phyloP scores from a whole-genome alignment of 2,113 vertebrate species.

The Lepus timidus region DNA sequence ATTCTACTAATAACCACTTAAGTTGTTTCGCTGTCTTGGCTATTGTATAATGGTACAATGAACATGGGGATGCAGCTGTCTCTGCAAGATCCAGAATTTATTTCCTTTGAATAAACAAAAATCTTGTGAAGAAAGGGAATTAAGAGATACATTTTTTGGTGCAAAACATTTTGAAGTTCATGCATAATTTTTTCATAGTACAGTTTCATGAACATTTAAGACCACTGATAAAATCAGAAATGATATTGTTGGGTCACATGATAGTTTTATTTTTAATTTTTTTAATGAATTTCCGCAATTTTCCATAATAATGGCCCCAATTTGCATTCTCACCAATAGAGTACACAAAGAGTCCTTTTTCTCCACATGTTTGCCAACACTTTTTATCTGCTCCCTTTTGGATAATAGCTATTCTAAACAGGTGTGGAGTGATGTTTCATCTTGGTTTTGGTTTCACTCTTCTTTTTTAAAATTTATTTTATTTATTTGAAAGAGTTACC shows the following conservation, averaged over 20 bases:
- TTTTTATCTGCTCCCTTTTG: not conserved
- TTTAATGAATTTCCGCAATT: not conserved
- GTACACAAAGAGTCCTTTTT: not conserved
- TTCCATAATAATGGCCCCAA: not conserved
- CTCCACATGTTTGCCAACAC: not conserved
- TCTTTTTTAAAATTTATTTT: not conserved
- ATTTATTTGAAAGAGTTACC: too few relatives aligned
- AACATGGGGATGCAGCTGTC: not conserved
- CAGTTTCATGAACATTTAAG: too few relatives aligned
- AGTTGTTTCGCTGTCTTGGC: not conserved
- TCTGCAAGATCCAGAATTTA: not conserved
- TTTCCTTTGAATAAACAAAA: not conserved
- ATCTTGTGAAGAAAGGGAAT: too few relatives aligned
- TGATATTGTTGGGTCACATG: not conserved
- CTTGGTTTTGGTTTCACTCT: not conserved
- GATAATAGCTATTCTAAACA: not conserved
- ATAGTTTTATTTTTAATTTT: not conserved
- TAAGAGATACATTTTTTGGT: too few relatives aligned
- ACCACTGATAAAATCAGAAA: not conserved
- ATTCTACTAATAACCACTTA: not conserved
- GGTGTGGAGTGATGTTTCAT: not conserved
- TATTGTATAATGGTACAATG: not conserved
- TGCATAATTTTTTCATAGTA: too few relatives aligned
- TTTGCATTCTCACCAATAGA: not conserved
- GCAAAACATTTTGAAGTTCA: too few relatives aligned